phyloP scores from a whole-genome alignment of 2,888 invertebrate genomes.

The Trypoxylon attenuatum region DNA sequence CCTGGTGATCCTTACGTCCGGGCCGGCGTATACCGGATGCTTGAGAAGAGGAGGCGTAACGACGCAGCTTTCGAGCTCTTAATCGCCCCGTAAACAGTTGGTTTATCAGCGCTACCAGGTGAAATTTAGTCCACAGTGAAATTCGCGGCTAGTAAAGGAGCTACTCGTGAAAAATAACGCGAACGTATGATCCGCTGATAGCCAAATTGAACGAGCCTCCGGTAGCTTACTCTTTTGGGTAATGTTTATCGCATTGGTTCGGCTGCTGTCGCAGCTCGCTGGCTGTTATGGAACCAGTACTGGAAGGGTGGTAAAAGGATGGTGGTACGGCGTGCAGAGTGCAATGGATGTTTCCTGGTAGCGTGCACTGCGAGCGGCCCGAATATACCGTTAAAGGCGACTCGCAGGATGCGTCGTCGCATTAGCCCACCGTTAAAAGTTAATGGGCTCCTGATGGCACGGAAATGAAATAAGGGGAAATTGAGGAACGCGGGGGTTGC shows the following conservation, averaged over 20 bases:
- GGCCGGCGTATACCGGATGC: background rate
- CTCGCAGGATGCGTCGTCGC: constrained; percentile 15
- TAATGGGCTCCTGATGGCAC: constrained; percentile 8
- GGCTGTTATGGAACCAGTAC: constrained; percentile 9
- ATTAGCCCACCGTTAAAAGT: constrained; percentile 40
- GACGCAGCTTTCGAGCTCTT: background rate
- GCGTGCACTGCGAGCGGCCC: too few relatives aligned
- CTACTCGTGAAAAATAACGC: background rate
- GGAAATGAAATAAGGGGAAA: background rate
- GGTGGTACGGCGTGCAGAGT: constrained; percentile 12
- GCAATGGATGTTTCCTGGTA: constrained; percentile 31
- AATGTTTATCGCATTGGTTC: constrained; percentile 4
- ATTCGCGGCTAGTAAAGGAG: background rate
- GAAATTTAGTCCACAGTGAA: background rate
- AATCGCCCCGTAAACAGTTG: background rate
- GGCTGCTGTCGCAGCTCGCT: background rate
- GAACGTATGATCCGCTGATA: constrained; percentile 6
- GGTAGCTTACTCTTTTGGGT: constrained; percentile 3
- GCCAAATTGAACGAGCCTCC: background rate
- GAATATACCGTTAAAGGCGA: constrained; percentile 17
- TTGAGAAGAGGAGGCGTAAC: background rate
- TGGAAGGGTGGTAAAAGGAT: too few relatives aligned
- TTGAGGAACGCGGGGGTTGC: background rate
- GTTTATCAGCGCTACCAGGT: background rate
- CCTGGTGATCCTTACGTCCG: background rate